Evolutionary conservation across 2,888 invertebrate species (phyloP), one percentile per base, ranked within the genome.

Genomic region (Archaeoteleia sp.): DNA sequence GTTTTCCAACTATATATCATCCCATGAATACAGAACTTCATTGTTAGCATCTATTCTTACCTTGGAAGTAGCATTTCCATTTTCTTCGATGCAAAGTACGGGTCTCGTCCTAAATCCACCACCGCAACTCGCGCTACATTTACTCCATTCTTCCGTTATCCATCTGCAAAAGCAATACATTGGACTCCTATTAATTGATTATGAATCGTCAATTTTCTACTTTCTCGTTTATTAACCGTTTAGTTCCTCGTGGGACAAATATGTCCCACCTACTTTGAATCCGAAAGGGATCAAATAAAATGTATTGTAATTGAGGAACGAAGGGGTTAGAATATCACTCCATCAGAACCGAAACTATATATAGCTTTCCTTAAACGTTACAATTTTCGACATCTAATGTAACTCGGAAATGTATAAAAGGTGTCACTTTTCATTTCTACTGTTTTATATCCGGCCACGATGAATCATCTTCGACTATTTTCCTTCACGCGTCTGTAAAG

Each of bases 111-210:
- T 89, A 68, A 92, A 89, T 2, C 97, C 97, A 1, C 94, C 94
- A 0, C 96, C 96, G 80, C 97, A 97, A 14, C 91, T 91, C 17
- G 90, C 91, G 72, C 94, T 94, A 87, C 97, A 97, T 8, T 91
- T 87, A 40, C 93, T 93, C 97, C 97, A 97, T 72, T 95, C 94
- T 48, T 93, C 93, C 14, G 92, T 90, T 79, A 93, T 90, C 96
- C 96, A 97, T 82, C 96, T 96, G 86, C 45, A 81, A 84, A 80
- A 71, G 73, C 43, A 63, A 69, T 30, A 43, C 60, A 43, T 35
- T 39, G 10, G 23, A 29, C 23, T 46, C 7, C 20, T 30, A 34
- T 32, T 39, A 46, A 23, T 39, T 48, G 34, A 46, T 57, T 25
- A 57, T 40, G 48, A 27, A 9, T 53, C 27, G 30, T 48, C 17